Conservation (phyloP, 2,797 vertebrate species). For the Chromis chromis region DNA sequence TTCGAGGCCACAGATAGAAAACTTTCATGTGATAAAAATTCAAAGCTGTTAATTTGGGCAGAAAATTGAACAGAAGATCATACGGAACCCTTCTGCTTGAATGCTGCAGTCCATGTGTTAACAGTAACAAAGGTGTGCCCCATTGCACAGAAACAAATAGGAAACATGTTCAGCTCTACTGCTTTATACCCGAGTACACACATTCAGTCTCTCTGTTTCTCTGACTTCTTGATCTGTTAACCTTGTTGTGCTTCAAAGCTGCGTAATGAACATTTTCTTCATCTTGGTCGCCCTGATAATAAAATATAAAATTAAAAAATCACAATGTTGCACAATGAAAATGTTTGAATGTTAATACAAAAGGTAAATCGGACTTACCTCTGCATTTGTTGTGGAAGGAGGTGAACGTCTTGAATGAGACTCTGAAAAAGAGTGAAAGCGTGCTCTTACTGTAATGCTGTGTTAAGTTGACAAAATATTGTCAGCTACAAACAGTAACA, state of each 20-base stretch:
- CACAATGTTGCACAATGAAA: background rate
- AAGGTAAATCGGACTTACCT: constrained; percentile 13
- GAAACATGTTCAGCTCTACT: constrained; percentile 12
- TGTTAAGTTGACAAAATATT: background rate
- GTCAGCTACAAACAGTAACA: background rate
- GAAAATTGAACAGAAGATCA: too few species aligned
- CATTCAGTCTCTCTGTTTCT: constrained; percentile 16
- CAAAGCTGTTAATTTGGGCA: too few species aligned
- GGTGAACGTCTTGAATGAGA: background rate
- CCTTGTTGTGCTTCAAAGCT: constrained; percentile 21
- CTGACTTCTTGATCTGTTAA: background rate
- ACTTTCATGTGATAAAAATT: too few species aligned
- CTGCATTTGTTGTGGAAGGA: accelerated
- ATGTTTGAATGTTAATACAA: accelerated
- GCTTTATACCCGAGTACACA: constrained; percentile 50
- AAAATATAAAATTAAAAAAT: background rate
- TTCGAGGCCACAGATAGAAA: too few species aligned
- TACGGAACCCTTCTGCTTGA: too few species aligned
- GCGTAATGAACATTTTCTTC: constrained; percentile 53
- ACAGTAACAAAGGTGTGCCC: too few species aligned
- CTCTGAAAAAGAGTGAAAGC: background rate
- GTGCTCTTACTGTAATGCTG: accelerated
- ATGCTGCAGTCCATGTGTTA: too few species aligned
- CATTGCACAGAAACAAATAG: too few species aligned
- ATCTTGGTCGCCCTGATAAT: constrained; percentile 25